Evolutionary conservation across 2,113 vertebrate genomes (phyloP).

Genomic region (Polypterus senegalus): DNA sequence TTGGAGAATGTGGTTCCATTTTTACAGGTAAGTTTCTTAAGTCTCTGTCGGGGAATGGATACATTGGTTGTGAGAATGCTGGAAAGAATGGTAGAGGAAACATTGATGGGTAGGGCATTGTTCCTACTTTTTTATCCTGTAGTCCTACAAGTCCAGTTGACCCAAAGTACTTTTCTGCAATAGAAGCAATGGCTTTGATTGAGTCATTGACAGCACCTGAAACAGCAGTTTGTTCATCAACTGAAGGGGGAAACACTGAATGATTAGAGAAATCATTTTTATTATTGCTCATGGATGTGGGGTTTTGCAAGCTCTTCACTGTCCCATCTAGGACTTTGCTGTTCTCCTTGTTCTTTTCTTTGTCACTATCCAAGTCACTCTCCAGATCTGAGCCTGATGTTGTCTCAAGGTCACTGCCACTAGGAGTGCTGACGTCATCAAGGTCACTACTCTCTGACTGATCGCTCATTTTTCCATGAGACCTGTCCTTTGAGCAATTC

Average conservation of each 20-base stretch:
- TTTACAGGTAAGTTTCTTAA: slow-evolving; percentile 72
- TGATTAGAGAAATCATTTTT: slow-evolving; percentile 79
- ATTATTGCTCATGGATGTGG: slow-evolving; percentile 63
- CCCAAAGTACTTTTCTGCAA: slow-evolving; percentile 98
- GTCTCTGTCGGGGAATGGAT: slow-evolving; percentile 90
- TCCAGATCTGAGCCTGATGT: slow-evolving; percentile 94
- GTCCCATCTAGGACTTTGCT: slow-evolving; percentile 87
- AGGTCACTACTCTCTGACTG: slow-evolving; percentile 97
- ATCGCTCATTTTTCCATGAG: slow-evolving; percentile 82
- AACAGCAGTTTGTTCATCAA: slow-evolving; percentile 91
- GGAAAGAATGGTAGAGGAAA: slow-evolving; percentile 97
- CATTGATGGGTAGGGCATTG: slow-evolving; percentile 92
- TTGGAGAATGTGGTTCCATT: slow-evolving; percentile 71
- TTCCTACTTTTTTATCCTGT: slow-evolving; percentile 88
- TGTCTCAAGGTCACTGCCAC: slow-evolving; percentile 94
- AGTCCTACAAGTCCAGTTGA: slow-evolving; percentile 88
- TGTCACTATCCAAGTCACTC: slow-evolving; percentile 95
- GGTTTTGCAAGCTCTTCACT: slow-evolving; percentile 70
- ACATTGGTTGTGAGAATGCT: slow-evolving; percentile 92
- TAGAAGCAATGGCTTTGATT: slow-evolving; percentile 98
- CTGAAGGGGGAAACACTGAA: slow-evolving; percentile 72
- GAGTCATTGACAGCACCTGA: slow-evolving; percentile 98
- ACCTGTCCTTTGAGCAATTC: slow-evolving; percentile 65
- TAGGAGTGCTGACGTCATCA: slow-evolving; percentile 96
- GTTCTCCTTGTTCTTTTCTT: slow-evolving; percentile 83